These are phyloP conservation scores for Catharus fuscescens DNA, from an alignment of 2,113 vertebrate genomes.

Conservation along the genomic window DNA sequence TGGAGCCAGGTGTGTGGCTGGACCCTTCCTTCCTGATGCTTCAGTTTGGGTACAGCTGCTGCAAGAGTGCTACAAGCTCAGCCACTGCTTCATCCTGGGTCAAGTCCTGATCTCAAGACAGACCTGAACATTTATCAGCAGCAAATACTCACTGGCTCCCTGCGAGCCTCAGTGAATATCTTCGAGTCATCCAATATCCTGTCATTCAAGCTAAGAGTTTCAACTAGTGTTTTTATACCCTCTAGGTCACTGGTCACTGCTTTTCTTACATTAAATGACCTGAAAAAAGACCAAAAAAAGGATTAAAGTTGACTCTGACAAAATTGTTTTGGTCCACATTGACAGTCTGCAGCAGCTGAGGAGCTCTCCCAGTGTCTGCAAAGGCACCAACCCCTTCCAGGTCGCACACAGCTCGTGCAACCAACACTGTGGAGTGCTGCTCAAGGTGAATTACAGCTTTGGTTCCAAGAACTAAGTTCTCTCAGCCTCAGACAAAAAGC, in stretches of 20 bases:
- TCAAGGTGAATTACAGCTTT: neutral
- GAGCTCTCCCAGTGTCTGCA: neutral
- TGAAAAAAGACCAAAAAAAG: constrained; percentile 7
- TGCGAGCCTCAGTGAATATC: constrained; percentile 69
- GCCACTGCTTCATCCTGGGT: neutral
- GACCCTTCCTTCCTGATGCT: neutral
- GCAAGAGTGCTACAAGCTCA: neutral
- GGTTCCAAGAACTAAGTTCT: neutral
- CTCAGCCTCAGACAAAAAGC: neutral
- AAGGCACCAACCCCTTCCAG: neutral
- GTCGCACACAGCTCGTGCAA: neutral
- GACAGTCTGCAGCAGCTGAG: neutral
- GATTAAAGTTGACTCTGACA: neutral
- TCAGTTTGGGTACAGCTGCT: neutral
- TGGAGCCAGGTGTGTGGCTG: neutral
- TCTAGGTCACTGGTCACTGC: constrained; percentile 72
- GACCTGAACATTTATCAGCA: neutral
- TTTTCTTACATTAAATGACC: constrained; percentile 81
- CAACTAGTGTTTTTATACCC: constrained; percentile 75
- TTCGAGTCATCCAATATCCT: constrained; percentile 81
- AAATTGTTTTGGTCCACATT: neutral
- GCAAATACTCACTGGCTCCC: constrained; percentile 80
- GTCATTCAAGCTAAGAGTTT: constrained; percentile 66
- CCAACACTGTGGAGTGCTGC: neutral
- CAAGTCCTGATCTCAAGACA: neutral